A percentile compares a stretch with the other conserved stretches of the same genome.
Evolutionary conservation across 2,888 invertebrate genomes (phyloP).

Genomic region (Caenorhabditis sinica): DNA sequence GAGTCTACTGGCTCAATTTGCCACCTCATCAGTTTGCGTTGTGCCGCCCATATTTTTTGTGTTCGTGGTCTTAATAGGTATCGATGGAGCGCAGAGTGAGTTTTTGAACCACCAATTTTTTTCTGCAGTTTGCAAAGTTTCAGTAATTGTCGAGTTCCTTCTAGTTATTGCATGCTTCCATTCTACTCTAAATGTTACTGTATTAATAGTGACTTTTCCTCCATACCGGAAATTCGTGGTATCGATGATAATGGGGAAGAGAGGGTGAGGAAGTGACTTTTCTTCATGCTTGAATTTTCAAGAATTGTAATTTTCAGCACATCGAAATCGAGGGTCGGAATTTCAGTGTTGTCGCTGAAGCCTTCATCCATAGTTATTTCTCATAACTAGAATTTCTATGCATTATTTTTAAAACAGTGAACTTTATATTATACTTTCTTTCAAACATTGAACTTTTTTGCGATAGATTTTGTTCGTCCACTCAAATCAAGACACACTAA

Average conservation of each 20-base stretch:
- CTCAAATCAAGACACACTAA: too few relatives aligned
- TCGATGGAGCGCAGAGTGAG: constrained; percentile 35
- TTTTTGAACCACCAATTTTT: background rate
- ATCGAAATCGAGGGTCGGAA: background rate
- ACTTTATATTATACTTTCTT: too few relatives aligned
- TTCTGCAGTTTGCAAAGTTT: background rate
- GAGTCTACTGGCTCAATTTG: constrained; percentile 44
- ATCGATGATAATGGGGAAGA: background rate
- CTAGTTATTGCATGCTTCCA: constrained; percentile 25
- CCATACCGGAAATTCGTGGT: constrained; percentile 34
- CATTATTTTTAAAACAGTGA: too few relatives aligned
- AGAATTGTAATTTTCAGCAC: background rate
- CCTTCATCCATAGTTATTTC: constrained; percentile 1
- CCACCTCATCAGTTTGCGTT: constrained; percentile 42
- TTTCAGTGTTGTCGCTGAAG: background rate
- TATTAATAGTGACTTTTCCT: constrained; percentile 20
- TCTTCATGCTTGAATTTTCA: background rate
- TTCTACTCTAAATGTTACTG: constrained; percentile 13
- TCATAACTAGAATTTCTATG: background rate
- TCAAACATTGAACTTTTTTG: too few relatives aligned
- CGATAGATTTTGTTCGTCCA: too few relatives aligned
- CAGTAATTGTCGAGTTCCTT: constrained; percentile 23
- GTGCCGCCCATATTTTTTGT: constrained; percentile 49
- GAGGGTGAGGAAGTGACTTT: background rate
- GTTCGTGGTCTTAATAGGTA: constrained; percentile 34